Evolutionary conservation across 1,140 invertebrate genomes (phyloP).

Genomic region (Papilio glaucus): DNA sequence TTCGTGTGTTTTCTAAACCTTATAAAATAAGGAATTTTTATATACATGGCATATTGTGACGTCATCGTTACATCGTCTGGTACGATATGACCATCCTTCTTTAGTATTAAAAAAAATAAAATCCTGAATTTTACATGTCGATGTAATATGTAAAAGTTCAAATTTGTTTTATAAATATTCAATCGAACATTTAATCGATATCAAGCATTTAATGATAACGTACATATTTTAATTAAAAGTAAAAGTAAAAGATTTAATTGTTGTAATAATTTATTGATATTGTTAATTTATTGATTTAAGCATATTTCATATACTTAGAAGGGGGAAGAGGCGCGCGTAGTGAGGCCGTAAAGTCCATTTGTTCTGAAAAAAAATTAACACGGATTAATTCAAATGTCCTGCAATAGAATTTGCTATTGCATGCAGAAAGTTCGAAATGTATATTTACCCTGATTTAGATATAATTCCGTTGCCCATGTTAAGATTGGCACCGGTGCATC

Average conservation of each 20-base stretch:
- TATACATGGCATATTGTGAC: too few species aligned
- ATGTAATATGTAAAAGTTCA: too few species aligned
- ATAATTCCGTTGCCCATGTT: slow-evolving; percentile 33
- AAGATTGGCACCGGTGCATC: slow-evolving; percentile 1
- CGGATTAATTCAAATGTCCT: neutral
- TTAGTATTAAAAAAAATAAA: too few species aligned
- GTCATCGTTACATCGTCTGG: too few species aligned
- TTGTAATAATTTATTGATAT: neutral
- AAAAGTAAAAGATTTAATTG: neutral
- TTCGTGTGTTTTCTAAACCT: too few species aligned
- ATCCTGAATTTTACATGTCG: too few species aligned
- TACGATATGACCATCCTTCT: too few species aligned
- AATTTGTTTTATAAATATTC: too few species aligned
- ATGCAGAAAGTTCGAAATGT: neutral
- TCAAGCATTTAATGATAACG: too few species aligned
- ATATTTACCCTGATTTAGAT: slow-evolving; percentile 22
- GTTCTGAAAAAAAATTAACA: slow-evolving; percentile 4
- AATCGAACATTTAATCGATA: too few species aligned
- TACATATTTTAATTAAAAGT: slow-evolving; percentile 1
- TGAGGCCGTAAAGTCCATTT: slow-evolving; percentile 29
- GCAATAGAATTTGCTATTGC: neutral
- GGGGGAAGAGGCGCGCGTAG: slow-evolving; percentile 3
- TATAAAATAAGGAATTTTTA: too few species aligned
- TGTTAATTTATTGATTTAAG: too few species aligned
- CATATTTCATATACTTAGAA: slow-evolving; percentile 8